These are phyloP conservation scores for Drosophila peninsularis DNA, from an alignment of 2,888 invertebrate species.

Conservation along the genomic window DNA sequence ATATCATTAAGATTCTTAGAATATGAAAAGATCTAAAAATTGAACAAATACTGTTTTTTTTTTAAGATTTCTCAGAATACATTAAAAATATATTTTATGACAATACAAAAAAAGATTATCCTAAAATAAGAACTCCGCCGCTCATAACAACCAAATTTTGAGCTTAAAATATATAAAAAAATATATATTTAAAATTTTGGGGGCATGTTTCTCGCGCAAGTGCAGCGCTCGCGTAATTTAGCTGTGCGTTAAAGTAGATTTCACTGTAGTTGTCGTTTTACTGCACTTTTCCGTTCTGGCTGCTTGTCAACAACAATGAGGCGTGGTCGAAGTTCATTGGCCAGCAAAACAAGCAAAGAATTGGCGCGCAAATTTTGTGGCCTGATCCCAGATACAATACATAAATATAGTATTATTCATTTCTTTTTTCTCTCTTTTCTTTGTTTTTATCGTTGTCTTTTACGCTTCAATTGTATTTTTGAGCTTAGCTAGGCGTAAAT, in stretches of 20 bases:
- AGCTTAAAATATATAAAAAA: neutral
- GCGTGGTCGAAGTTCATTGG: slow-evolving; percentile 58
- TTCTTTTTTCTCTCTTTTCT: neutral
- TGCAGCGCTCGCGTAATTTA: neutral
- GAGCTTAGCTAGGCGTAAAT: slow-evolving; percentile 27
- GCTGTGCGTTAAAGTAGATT: slow-evolving; percentile 1
- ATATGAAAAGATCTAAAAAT: neutral
- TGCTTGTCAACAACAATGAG: slow-evolving; percentile 13
- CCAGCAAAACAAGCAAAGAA: slow-evolving; percentile 51
- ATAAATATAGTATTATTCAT: slow-evolving; percentile 5
- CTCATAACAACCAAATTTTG: neutral
- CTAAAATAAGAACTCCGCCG: neutral
- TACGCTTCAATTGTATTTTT: slow-evolving; percentile 28
- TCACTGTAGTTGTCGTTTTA: slow-evolving; percentile 10
- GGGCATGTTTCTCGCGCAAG: neutral
- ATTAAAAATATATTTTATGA: slow-evolving; percentile 5
- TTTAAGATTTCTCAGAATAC: neutral
- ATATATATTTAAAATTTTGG: neutral
- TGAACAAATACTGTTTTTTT: neutral
- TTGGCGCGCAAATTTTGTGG: slow-evolving; percentile 66
- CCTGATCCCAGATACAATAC: slow-evolving; percentile 28
- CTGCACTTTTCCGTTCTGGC: slow-evolving; percentile 3
- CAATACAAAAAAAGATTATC: neutral
- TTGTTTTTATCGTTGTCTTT: neutral
- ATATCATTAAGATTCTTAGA: neutral